Conservation (phyloP, 2,113 vertebrate genomes). For the Corvus hawaiiensis region DNA sequence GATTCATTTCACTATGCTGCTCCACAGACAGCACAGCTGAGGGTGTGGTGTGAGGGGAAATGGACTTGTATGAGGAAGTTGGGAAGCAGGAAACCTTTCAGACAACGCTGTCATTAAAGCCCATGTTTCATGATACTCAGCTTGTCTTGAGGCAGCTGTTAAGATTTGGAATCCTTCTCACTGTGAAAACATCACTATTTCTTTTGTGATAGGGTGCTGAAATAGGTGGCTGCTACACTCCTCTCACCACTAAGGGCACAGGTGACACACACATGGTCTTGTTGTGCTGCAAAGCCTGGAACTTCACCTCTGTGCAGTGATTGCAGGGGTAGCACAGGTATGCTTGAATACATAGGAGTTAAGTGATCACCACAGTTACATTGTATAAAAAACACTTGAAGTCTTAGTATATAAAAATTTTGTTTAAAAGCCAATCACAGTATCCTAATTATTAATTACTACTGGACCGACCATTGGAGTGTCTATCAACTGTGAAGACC, state of each 20-base stretch:
- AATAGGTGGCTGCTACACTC: not conserved
- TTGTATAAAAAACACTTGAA: not conserved
- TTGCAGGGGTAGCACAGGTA: rapidly evolving
- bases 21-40: not conserved
- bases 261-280: not conserved
- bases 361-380: not conserved
- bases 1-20: rapidly evolving
- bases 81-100: conserved; percentile 16
- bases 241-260: not conserved
- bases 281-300: not conserved
- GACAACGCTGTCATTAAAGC: not conserved
- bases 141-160: not conserved
- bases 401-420: not conserved
- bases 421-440: not conserved
- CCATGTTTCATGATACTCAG: not conserved
- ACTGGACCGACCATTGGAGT: not conserved
- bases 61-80: rapidly evolving
- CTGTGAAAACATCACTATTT: not conserved
- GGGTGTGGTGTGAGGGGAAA: not conserved
- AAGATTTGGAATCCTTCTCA: not conserved
- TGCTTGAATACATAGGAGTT: not conserved
- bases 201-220: not conserved
- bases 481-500: not conserved
- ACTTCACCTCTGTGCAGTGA: not conserved
- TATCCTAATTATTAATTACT: not conserved